Evolutionary conservation across 2,113 vertebrate species (phyloP).

Genomic region (Crotalus tigris): DNA sequence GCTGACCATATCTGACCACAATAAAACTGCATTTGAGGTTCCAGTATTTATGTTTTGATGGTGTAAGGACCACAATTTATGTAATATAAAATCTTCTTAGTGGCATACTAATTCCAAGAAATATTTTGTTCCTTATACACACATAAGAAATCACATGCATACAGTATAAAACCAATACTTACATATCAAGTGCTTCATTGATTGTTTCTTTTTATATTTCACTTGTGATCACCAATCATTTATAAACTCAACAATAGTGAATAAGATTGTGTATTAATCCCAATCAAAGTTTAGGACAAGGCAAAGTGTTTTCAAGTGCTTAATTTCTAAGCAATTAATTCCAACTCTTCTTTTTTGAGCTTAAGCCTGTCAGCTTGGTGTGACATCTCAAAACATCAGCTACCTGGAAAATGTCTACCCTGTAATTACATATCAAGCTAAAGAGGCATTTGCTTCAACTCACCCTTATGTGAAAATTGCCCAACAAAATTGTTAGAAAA

Average conservation of each 20-base stretch:
- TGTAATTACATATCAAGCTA: slow-evolving; percentile 13
- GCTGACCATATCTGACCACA: not conserved
- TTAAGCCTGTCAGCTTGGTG: not conserved
- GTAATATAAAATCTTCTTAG: not conserved
- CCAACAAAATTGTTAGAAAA: slow-evolving; percentile 5
- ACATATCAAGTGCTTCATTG: not conserved
- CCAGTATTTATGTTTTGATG: not conserved
- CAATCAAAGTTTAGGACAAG: not conserved
- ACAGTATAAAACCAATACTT: not conserved
- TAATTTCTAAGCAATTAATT: slow-evolving; percentile 13
- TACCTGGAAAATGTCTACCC: not conserved
- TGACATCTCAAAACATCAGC: not conserved
- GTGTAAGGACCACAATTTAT: not conserved
- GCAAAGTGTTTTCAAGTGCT: slow-evolving; percentile 3
- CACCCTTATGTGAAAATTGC: slow-evolving; percentile 25
- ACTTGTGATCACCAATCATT: not conserved
- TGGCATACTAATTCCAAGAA: not conserved
- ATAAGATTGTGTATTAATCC: not conserved
- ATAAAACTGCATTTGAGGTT: not conserved
- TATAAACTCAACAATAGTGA: not conserved
- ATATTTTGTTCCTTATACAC: not conserved
- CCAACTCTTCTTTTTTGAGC: not conserved
- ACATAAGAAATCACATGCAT: not conserved
- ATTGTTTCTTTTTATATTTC: not conserved
- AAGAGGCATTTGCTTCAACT: slow-evolving; percentile 29